Conservation (phyloP, 2,797 vertebrate genomes). For the Anableps anableps region DNA sequence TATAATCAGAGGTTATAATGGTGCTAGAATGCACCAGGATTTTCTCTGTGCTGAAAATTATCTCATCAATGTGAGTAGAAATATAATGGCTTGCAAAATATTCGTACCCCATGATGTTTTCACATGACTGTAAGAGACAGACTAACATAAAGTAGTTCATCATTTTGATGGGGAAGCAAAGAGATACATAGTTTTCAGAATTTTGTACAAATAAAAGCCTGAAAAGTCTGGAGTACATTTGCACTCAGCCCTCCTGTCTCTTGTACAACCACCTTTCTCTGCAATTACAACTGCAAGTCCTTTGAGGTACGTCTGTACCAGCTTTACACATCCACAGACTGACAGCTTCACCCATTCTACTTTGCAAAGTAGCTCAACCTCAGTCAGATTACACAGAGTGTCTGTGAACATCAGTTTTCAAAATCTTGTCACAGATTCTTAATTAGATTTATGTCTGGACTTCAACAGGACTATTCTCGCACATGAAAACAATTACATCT, state of each 20-base stretch:
- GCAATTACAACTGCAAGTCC: background rate
- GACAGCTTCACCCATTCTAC: background rate
- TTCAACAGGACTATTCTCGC: background rate
- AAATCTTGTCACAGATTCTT: background rate
- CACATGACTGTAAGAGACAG: background rate
- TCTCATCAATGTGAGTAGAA: conserved; percentile 21
- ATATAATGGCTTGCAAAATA: background rate
- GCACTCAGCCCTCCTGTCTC: background rate
- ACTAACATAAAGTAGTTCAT: background rate
- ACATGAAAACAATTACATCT: background rate
- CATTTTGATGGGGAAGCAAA: background rate
- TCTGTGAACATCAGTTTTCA: background rate
- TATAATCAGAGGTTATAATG: conserved; percentile 52
- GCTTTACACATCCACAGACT: background rate
- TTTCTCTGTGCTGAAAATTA: conserved; percentile 20
- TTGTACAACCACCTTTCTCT: background rate
- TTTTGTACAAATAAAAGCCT: background rate
- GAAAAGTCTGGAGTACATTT: background rate
- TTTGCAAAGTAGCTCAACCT: conserved; percentile 1
- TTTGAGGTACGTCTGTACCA: background rate
- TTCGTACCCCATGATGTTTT: background rate
- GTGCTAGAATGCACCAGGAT: conserved; percentile 19
- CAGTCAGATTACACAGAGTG: background rate
- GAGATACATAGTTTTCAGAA: background rate
- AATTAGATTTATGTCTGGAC: background rate